Evolutionary conservation across 2,888 invertebrate species (phyloP), one percentile per base, ranked within the genome.

Genomic region (Andrena marginata): DNA sequence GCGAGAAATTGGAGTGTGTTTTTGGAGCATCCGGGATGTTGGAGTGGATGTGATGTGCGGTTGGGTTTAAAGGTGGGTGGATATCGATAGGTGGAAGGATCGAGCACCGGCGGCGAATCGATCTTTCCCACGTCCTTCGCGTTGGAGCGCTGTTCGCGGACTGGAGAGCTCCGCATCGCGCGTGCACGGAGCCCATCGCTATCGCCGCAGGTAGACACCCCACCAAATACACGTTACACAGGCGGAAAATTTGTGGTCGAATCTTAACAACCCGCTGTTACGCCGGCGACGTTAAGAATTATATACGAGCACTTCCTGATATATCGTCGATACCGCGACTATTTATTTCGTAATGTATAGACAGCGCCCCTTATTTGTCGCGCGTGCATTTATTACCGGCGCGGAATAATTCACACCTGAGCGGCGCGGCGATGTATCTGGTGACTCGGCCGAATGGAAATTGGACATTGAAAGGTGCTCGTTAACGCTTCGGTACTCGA

Each of bases 61-160:
- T 10, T 4, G 23, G 13, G n/a, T 6, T 10, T 42, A 26, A 4
- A 13, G 0, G 20, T 2, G 7, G 13, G 16, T 4, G 63, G 13
- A 48, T 0, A 33, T 6, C 20, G 42, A 76, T 16, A 26, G 16
- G 7, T 16, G 20, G 67, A 72, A 29, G 54, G 73, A 81, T 81
- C 81, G 77, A 76, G 67, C 54, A 62, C 64, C 80, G 63, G 31
- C 59, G 60, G 82, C 87, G 87, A 85, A 87, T 85, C 88, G 85
- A 89, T 85, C 89, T 85, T 87, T 86, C 86, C 88, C 88, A 91
- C 92, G 92, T 93, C 92, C 91, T 90, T 86, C 90, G 89, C 89
- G 90, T 90, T 85, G 89, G 92, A 93, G 92, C 91, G 93, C 92
- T 91, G 90, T 90, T 91, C 92, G 92, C 92, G 90, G 90, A 93